Base-by-base conservation (phyloP, 1,140 invertebrate species). In the Anagrus nilaparvatae region DNA sequence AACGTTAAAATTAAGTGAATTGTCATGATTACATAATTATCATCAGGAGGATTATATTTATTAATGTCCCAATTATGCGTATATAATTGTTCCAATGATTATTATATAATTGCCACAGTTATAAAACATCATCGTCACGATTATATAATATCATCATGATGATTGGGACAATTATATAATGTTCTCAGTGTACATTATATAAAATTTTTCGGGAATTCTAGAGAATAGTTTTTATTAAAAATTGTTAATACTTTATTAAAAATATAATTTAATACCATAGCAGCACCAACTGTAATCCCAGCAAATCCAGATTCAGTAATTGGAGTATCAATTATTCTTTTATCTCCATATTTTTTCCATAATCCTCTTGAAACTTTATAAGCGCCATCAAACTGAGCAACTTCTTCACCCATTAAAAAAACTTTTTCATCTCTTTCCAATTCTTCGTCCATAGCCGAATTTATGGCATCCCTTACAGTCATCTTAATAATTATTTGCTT, bases 281-380 rank as follows among this genome's bases (percentile, higher is more conserved):
- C 93, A 50, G 94, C 87, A 42, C 94, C 94, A 21, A 93, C 84
- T 29, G 92, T 90, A 38, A 98, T 82, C 44, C 94, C 94, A 51
- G 87, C 79, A 72, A 97, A 97, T 3, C 94, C 94, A 70, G 87
- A 86, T 72, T 98, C 95, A 31, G 93, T 95, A 56, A 98, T 98
- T n/a, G 95, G 95, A n/a, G 94, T 97, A 60, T 98, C 95, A 31
- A 95, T 87, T 3, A 98, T 77, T 53, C 94, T 73, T 60, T 92
- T 89, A 60, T 97, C 93, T 12, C 93, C 93, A 70, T 91, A 96
- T 65, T 97, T 96, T 59, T 94, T 93, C 87, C 88, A 96, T 27
- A 97, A 68, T 18, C 90, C 91, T 59, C 87, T 79, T 20, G 78
- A 85, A 47, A 72, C 80, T 82, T 97, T 97, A 58, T 97, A 97